A percentile compares a stretch with the other conserved stretches of the same genome.
These are phyloP conservation scores for Uromys caudimaculatus DNA, from an alignment of 2,797 vertebrate genomes.

Conservation along the genomic window DNA sequence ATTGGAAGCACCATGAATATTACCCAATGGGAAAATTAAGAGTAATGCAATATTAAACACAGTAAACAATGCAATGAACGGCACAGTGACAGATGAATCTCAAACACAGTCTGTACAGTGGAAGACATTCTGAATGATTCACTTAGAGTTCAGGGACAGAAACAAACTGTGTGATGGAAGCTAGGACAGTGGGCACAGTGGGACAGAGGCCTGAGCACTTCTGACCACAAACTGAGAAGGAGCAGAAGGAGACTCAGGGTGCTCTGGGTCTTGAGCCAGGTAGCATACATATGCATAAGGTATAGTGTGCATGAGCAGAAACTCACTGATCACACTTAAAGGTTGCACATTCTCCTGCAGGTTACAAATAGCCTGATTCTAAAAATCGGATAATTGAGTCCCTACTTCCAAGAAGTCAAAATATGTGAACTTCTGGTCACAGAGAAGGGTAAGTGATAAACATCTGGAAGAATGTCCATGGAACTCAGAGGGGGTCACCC, in stretches of 20 bases:
- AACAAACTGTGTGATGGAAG: neutral
- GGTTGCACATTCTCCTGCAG: neutral
- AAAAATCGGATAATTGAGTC: neutral
- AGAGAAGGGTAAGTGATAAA: neutral
- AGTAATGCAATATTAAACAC: neutral
- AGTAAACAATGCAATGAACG: neutral
- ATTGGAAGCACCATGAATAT: neutral
- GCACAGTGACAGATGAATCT: neutral
- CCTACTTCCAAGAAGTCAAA: constrained; percentile 7
- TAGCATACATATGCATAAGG: neutral
- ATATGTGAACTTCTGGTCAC: neutral
- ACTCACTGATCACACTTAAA: neutral
- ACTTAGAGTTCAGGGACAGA: constrained; percentile 28
- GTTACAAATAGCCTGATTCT: neutral
- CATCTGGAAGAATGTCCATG: neutral
- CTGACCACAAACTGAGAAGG: neutral
- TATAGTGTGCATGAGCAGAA: neutral
- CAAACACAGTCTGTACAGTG: neutral
- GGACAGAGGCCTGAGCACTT: neutral
- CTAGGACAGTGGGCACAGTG: neutral
- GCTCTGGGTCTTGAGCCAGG: neutral
- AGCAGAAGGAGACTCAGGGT: neutral
- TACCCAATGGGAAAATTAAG: constrained; percentile 10
- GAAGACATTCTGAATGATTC: neutral
- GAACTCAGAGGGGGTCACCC: neutral